Conservation (phyloP, 1,140 invertebrate genomes). For the Bombus breviceps region DNA sequence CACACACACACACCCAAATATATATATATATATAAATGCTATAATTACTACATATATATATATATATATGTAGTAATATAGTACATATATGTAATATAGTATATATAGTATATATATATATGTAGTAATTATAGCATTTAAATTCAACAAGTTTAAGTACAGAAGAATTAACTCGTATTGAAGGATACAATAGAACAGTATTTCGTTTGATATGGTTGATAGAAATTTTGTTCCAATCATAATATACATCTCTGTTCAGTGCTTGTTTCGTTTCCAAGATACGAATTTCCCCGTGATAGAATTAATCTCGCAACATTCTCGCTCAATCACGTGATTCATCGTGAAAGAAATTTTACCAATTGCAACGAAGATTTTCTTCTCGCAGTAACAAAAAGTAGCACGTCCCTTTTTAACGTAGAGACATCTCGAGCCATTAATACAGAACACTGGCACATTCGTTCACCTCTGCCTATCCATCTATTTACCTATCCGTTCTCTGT, state of each 20-base stretch:
- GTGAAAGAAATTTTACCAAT: slow-evolving; percentile 31
- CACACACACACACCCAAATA: no score
- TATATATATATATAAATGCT: no score
- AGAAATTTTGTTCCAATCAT: background rate
- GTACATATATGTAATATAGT: no score
- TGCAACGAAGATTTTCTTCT: slow-evolving; percentile 36
- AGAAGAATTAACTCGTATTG: background rate
- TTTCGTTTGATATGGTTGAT: background rate
- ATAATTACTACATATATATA: no score
- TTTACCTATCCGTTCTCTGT: slow-evolving; percentile 1
- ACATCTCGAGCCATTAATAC: slow-evolving; percentile 69
- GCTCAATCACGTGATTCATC: slow-evolving; percentile 4
- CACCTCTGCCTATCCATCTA: slow-evolving; percentile 15
- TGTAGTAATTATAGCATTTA: no score
- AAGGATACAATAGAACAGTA: background rate
- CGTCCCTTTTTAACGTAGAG: slow-evolving; percentile 39
- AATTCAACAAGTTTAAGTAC: background rate
- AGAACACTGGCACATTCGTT: slow-evolving; percentile 37
- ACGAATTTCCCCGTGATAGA: no score
- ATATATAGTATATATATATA: no score
- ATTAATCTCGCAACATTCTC: background rate
- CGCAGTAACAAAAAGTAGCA: slow-evolving; percentile 26
- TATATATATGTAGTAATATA: no score
- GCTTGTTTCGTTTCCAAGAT: background rate
- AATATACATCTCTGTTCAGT: background rate